These are phyloP conservation scores for Zosterops lateralis DNA, from an alignment of 2,113 vertebrate species.

Conservation along the genomic window DNA sequence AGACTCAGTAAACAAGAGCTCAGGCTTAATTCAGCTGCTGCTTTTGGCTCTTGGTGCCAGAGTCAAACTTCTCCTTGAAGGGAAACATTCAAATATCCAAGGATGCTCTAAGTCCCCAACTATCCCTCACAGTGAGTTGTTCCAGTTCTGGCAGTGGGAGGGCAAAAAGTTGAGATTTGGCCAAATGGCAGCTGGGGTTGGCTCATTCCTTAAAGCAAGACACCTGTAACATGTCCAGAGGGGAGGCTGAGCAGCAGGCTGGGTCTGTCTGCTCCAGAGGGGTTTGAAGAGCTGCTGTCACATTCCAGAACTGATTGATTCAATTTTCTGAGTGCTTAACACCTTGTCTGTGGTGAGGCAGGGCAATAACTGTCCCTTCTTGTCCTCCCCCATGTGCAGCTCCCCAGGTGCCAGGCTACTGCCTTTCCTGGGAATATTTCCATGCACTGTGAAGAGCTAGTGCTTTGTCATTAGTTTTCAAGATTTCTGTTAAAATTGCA, in stretches of 20 bases:
- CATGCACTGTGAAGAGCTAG: neutral
- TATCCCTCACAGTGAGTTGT: neutral
- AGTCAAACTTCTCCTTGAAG: neutral
- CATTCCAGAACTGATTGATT: neutral
- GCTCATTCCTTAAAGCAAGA: neutral
- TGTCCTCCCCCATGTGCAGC: neutral
- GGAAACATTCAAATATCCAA: accelerated
- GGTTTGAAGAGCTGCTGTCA: neutral
- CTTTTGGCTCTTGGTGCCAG: neutral
- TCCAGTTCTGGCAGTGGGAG: neutral
- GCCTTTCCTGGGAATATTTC: neutral
- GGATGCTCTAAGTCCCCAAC: neutral
- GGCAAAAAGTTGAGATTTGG: neutral
- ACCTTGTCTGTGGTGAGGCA: neutral
- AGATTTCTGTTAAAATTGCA: neutral
- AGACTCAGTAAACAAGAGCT: neutral
- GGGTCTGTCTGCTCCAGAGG: neutral
- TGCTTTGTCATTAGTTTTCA: neutral
- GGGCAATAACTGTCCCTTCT: neutral
- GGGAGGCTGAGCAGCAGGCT: neutral
- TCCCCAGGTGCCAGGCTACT: neutral
- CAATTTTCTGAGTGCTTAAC: neutral
- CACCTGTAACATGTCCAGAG: neutral
- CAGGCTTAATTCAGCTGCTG: neutral
- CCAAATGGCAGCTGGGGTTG: neutral